A percentile compares a stretch with the other conserved stretches of the same genome.
Evolutionary conservation across 2,797 vertebrate species (phyloP).

Genomic region (Alosa sapidissima): DNA sequence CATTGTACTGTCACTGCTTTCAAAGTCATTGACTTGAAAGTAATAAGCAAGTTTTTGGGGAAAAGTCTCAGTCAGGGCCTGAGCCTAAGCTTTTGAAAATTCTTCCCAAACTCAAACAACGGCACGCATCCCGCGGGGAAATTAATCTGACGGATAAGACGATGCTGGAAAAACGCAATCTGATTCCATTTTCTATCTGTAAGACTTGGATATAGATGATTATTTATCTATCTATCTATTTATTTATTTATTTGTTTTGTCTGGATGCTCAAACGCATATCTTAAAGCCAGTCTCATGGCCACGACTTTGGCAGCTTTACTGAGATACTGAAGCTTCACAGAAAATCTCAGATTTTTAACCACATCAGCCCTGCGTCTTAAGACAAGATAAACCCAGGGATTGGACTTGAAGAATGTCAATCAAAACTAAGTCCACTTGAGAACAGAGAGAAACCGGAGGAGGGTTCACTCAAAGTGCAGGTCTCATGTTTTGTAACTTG

Average conservation of each 20-base stretch:
- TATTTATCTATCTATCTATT: too few relatives aligned
- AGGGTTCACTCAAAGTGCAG: not conserved
- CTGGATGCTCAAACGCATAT: not conserved
- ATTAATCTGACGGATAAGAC: not conserved
- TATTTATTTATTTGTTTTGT: not conserved
- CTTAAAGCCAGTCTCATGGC: not conserved
- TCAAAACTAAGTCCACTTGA: not conserved
- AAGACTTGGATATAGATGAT: not conserved
- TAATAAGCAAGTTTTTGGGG: constrained; percentile 40
- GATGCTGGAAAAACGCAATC: not conserved
- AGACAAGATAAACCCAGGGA: not conserved
- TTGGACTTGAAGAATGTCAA: not conserved
- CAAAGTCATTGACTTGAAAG: constrained; percentile 51
- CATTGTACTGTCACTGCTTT: constrained; percentile 38
- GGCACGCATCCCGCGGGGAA: not conserved
- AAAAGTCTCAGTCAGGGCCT: constrained; percentile 18
- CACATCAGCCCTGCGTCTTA: not conserved
- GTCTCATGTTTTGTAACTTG: not conserved
- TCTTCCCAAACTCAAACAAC: not conserved
- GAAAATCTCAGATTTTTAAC: not conserved
- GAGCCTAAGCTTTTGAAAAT: not conserved
- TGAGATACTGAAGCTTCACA: not conserved
- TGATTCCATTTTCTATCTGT: not conserved
- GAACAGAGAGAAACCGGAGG: not conserved
- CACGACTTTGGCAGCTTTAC: not conserved